A percentile compares a stretch with the other conserved stretches of the same genome.
Conservation (phyloP, 2,113 vertebrate genomes). For the Hassar affinis region DNA sequence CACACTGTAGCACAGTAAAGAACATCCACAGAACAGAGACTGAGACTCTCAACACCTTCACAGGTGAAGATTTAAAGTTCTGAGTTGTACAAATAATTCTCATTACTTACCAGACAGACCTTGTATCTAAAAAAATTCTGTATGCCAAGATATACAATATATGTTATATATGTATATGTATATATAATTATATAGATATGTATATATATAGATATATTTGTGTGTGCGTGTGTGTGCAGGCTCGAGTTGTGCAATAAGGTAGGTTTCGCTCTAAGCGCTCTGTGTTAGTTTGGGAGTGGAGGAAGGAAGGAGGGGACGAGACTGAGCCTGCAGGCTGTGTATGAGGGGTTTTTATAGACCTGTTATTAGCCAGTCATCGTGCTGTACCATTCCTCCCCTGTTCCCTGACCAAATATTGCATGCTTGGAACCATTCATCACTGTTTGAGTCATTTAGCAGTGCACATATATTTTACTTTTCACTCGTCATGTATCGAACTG, state of each 20-base stretch:
- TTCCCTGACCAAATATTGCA: neutral
- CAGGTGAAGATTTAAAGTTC: too few relatives aligned
- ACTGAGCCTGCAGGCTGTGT: neutral
- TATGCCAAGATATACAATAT: too few relatives aligned
- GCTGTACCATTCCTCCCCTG: neutral
- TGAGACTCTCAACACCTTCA: too few relatives aligned
- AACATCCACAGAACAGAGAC: too few relatives aligned
- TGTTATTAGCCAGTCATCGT: neutral
- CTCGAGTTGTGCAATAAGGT: neutral
- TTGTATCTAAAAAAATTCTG: too few relatives aligned
- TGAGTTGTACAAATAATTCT: too few relatives aligned
- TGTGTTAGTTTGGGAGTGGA: neutral
- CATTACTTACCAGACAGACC: too few relatives aligned
- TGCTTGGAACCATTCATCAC: neutral
- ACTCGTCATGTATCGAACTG: neutral
- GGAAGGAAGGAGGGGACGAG: neutral
- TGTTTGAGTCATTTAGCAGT: neutral
- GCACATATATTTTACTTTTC: too few relatives aligned
- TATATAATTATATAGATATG: too few relatives aligned
- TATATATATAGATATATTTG: too few relatives aligned
- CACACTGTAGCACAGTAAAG: too few relatives aligned
- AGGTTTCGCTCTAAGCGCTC: neutral
- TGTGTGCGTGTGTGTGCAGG: neutral
- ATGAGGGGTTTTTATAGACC: neutral
- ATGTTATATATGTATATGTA: too few relatives aligned